These are phyloP conservation scores for Spheniscus humboldti DNA, from an alignment of 2,797 vertebrate genomes.

Conservation along the genomic window DNA sequence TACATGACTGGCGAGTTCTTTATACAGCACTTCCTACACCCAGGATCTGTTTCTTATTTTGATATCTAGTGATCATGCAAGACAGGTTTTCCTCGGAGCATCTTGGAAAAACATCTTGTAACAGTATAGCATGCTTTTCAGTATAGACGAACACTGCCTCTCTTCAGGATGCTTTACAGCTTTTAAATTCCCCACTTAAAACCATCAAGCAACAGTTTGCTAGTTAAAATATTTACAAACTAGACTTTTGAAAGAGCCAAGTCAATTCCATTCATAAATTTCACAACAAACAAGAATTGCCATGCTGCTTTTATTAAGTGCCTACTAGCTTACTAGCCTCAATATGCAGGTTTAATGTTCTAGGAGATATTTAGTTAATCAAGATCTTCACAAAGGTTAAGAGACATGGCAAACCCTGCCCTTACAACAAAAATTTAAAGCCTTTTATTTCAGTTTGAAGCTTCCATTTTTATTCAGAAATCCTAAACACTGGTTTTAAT, in stretches of 20 bases:
- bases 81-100: not conserved
- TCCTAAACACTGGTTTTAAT: not conserved
- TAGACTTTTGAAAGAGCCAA: not conserved
- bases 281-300: not conserved
- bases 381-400: not conserved
- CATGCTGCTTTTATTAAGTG: not conserved
- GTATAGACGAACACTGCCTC: not conserved
- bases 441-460: not conserved
- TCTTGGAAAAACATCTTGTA: not conserved
- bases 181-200: not conserved
- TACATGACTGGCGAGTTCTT: accelerated
- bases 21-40: accelerated
- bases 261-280: not conserved
- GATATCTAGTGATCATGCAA: not conserved
- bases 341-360: not conserved
- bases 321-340: not conserved
- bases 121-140: not conserved
- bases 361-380: not conserved
- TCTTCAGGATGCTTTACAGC: not conserved
- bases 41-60: not conserved
- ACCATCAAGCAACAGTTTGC: not conserved
- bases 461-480: not conserved
- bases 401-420: not conserved
- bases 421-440: not conserved
- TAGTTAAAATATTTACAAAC: not conserved